A percentile compares a stretch with the other conserved stretches of the same genome.
These are phyloP conservation scores for Lucifuga dentata DNA, from an alignment of 2,113 vertebrate species.

Conservation along the genomic window DNA sequence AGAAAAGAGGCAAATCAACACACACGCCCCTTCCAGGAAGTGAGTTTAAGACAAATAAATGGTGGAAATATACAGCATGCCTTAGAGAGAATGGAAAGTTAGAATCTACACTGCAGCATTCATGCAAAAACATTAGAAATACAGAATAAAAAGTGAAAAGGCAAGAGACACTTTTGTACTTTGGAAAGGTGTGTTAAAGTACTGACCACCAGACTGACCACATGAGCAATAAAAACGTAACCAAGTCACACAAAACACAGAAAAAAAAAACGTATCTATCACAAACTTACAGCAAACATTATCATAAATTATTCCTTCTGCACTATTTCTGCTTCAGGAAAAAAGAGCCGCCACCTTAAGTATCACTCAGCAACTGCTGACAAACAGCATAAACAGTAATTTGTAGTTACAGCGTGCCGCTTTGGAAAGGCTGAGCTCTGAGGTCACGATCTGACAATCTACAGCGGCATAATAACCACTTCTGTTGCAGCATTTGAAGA, in stretches of 20 bases:
- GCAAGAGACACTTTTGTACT: neutral
- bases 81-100: constrained; percentile 20
- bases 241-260: neutral
- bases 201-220: neutral
- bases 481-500: constrained; percentile 44
- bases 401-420: constrained; percentile 19
- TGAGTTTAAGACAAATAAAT: constrained; percentile 41
- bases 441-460: constrained; percentile 37
- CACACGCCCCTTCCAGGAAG: constrained; percentile 43
- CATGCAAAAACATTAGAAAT: constrained; percentile 34
- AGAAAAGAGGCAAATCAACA: constrained; percentile 39
- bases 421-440: constrained; percentile 54
- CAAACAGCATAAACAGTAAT: constrained; percentile 9
- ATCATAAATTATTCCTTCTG: neutral
- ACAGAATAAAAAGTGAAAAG: neutral
- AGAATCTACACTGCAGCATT: constrained; percentile 6
- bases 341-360: neutral
- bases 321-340: too few relatives aligned
- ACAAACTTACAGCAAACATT: neutral
- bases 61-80: constrained; percentile 51
- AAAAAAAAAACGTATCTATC: constrained; percentile 7
- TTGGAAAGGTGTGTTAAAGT: neutral
- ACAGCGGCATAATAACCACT: constrained; percentile 27
- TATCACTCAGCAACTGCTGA: constrained; percentile 9
- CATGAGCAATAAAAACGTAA: too few relatives aligned